A percentile compares a stretch with the other conserved stretches of the same genome.
These are phyloP conservation scores for Rhabdomys pumilio DNA, from an alignment of 2,797 vertebrate species.

Conservation along the genomic window DNA sequence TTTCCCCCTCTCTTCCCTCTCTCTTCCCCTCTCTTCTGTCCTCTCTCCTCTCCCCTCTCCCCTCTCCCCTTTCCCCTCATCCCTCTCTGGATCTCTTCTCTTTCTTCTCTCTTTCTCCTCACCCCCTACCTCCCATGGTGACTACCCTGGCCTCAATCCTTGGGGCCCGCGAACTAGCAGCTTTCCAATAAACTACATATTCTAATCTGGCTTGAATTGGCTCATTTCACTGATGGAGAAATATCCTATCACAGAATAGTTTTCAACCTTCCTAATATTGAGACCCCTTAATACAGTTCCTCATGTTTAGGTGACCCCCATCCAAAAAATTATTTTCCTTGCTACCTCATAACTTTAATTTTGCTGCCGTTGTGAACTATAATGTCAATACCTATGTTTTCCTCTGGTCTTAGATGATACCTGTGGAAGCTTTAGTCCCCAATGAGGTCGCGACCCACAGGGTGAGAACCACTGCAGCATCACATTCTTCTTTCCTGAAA, in stretches of 20 bases:
- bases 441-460: background rate
- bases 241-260: background rate
- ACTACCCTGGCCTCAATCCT: background rate
- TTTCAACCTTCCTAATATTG: background rate
- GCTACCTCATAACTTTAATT: background rate
- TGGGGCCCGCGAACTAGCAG: background rate
- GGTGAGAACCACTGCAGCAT: background rate
- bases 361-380: background rate
- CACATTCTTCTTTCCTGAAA: background rate
- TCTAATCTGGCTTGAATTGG: background rate
- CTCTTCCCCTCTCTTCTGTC: too few relatives aligned
- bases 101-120: background rate
- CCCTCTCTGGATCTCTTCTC: background rate
- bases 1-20: too few relatives aligned
- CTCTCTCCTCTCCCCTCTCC: too few relatives aligned
- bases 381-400: background rate
- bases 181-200: background rate
- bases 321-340: background rate
- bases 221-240: background rate
- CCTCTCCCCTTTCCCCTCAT: too few relatives aligned
- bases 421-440: background rate
- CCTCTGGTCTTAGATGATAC: background rate
- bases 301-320: background rate
- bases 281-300: background rate
- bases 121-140: background rate